Evolutionary conservation across 2,888 invertebrate species (phyloP), one percentile per base, ranked within the genome.

Genomic region (Leucophora obtusa): DNA sequence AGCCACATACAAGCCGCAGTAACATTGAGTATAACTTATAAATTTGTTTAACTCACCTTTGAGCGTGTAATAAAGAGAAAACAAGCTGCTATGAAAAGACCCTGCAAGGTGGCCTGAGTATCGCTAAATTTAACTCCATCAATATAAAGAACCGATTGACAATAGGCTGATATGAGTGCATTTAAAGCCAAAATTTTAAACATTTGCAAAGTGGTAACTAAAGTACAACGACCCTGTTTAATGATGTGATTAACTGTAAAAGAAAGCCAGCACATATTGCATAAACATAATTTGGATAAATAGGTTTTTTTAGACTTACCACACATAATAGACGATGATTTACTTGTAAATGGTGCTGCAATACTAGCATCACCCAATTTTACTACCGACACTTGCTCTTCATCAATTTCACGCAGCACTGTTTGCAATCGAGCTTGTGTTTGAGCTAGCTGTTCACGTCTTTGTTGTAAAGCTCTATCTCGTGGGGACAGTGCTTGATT

Each of bases 121-220:
- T 99, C 99, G 86, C 98, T 97, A 89, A 99, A 96, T 91, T 98
- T 99, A 84, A 99, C 96, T 14, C 99, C 99, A 89, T 99, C 98
- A 83, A 99, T 93, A 89, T 99, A 99, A 21, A 99, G 92, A 28
- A 99, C 99, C 3, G 98, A 98, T 91, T 99, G 98, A 86, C 98
- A 97, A 92, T 99, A 99, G 0, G 99, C 99, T 83, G 98, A 92
- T 83, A 99, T 97, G 3, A 99, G 93, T 0, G 99, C 99, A 90
- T 99, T 99, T 70, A 99, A 91, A 0, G 99, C 99, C 73, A 99
- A 92, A 85, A 99, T 99, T 92, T 99, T 99, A 92, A 99, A 99
- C 99, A 99, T 99, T 91, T 99, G 99, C 79, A 99, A 92, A 0
- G 99, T 99, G 0, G 99, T 99, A 18, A 99, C 99, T 78, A 99